Base-by-base conservation (phyloP, 2,888 invertebrate species). In the Desoria tigrina region DNA sequence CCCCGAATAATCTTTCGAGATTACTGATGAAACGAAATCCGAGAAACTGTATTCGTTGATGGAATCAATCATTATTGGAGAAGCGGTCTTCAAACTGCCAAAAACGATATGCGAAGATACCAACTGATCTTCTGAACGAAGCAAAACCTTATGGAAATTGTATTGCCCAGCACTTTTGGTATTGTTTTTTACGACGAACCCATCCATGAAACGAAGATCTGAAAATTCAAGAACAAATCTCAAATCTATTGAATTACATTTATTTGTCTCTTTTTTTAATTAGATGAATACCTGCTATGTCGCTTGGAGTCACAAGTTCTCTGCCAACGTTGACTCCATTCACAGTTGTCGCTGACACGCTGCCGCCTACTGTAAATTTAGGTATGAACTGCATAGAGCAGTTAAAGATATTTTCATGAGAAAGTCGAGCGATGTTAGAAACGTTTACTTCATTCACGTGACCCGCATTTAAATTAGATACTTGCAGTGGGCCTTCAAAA, bases 361-460 rank as follows among this genome's bases (percentile, higher is more conserved):
- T 50, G 2, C 58, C 60, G 1, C 32, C 0, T 3, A 63, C 57
- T 16, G 37, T 23, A 2, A 67, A 56, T 21, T 9, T 4, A 1
- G 53, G 23, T 51, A 42, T 21, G 60, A 75, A 64, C 16, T 58
- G 23, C 16, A 68, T 6, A 4, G 37, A 32, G 49, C 69, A 69
- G 14, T 62, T 49, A 58, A 75, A 73, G 7, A 51, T 27, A 42
- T 75, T 75, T n/a, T 64, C 54, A 3, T 58, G 60, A 24, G 54
- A 66, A 6, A 66, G 50, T 0, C 57, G 27, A 2, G 75, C 73
- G 11, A 75, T 56, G 24, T 66, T 23, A 7, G 26, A 23, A 2
- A 66, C 65, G 1, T 16, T n/a, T 18, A 67, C 28, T 0, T 39
- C 39, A 23, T 69, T 67, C 2, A 70, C 11, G 2, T 16, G 57